Conservation (phyloP, 2,113 vertebrate species). For the Malurus cyaneus region DNA sequence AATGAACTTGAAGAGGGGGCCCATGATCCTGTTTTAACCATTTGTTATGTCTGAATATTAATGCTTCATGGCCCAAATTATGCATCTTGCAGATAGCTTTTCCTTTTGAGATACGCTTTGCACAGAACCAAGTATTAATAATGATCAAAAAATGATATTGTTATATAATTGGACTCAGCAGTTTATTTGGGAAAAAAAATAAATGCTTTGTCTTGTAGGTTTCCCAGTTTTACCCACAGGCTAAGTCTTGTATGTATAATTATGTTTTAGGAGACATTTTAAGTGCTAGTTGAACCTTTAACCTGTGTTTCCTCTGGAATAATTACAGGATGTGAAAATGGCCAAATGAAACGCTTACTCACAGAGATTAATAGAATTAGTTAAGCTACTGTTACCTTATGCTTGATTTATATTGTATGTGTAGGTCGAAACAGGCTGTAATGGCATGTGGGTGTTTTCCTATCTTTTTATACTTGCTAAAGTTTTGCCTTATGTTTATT, state of each 20-base stretch:
- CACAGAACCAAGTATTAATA: not conserved
- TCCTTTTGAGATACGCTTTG: not conserved
- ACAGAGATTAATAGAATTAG: conserved; percentile 70
- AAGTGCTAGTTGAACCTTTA: conserved; percentile 72
- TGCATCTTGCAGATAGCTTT: not conserved
- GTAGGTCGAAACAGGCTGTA: not conserved
- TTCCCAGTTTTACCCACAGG: conserved; percentile 37
- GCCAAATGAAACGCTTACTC: conserved; percentile 63
- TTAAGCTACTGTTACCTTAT: conserved; percentile 61
- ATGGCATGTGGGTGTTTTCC: conserved; percentile 36
- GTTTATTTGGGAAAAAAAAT: conserved; percentile 43
- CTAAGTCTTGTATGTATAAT: conserved; percentile 59
- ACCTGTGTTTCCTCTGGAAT: conserved; percentile 67
- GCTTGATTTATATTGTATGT: conserved; percentile 37
- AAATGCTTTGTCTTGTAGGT: conserved; percentile 16
- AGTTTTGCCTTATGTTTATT: conserved; percentile 27
- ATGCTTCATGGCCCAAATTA: not conserved
- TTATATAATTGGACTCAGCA: not conserved
- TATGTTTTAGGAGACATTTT: conserved; percentile 64
- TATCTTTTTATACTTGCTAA: conserved; percentile 10
- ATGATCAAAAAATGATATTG: not conserved
- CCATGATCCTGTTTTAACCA: not conserved
- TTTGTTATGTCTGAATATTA: not conserved
- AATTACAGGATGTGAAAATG: conserved; percentile 74
- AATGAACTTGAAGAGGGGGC: not conserved